A percentile compares a stretch with the other conserved stretches of the same genome.
Conservation (phyloP, 2,797 vertebrate species). For the Arnoldichthys spilopterus region DNA sequence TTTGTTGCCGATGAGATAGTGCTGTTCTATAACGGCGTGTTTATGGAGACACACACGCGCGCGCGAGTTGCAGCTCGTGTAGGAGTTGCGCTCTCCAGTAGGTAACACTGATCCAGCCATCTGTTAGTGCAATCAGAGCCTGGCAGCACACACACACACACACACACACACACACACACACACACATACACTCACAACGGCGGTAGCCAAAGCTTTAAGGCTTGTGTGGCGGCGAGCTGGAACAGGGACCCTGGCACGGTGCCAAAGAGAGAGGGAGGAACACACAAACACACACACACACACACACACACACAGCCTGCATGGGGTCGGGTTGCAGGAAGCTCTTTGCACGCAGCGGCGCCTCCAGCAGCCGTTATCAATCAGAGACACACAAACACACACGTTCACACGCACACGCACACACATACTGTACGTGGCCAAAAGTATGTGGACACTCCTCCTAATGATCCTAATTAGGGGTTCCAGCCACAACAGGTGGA, state of each 20-base stretch:
- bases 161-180: conserved; percentile 30
- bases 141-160: conserved; percentile 48
- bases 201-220: conserved; percentile 56
- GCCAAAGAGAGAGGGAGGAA: conserved; percentile 34
- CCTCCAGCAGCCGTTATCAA: conserved; percentile 83
- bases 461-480: too few species aligned
- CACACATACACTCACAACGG: conserved; percentile 1
- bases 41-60: conserved; percentile 30
- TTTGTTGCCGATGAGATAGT: conserved; percentile 41
- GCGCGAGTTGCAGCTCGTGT: conserved; percentile 37
- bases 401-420: conserved; percentile 7
- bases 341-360: conserved; percentile 81
- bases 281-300: conserved; percentile 5
- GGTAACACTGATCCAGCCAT: conserved; percentile 76
- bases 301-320: conserved; percentile 40
- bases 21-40: conserved; percentile 15
- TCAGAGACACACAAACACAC: conserved; percentile 60
- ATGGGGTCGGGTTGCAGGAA: conserved; percentile 81
- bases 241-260: conserved; percentile 57
- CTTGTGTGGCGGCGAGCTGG: conserved; percentile 58
- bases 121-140: conserved; percentile 80
- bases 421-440: not conserved
- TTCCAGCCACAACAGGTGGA: too few species aligned
- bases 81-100: conserved; percentile 56
- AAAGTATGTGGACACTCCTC: too few species aligned